Evolutionary conservation across 2,797 vertebrate genomes (phyloP), one percentile per base, ranked within the genome.

Genomic region (Syngnathus acus): DNA sequence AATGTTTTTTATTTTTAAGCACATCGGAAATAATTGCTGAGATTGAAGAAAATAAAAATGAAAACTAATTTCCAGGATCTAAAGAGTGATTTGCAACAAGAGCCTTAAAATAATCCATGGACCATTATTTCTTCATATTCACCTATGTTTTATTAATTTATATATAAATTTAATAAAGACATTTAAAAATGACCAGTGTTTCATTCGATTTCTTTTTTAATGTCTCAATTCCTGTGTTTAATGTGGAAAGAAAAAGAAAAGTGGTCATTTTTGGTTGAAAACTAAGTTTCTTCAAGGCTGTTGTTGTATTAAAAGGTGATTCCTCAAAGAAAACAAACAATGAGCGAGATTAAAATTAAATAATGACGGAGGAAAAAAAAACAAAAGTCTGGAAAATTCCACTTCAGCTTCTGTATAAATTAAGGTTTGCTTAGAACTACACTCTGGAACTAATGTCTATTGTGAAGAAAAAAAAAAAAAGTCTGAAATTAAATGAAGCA

Each of bases 91-190:
- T 47, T 17, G 1, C 17, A 17, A 3, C 9, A 50, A n/a, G 55
- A 10, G 59, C 32, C 32, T 32, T 32, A 50, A 42, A 58, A 19
- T 42, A 66, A 76, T 63, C 19, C 39, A 55, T 64, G 48, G 50
- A 64, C 0, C 9, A 79, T 19, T 51, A 63, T 26, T 16, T 3
- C 39, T 37, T 50, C 79, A 80, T 82, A 78, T 68, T 69, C 69
- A 72, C 65, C 64, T 62, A 76, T 75, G 48, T 64, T 85, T 89
- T 86, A 84, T 89, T 89, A 9, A 73, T 77, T 82, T 80, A 73
- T 77, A 82, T 81, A 82, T 70, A 84, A 88, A 88, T 62, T 32
- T 64, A 64, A 38, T 38, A 64, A 47, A 63, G 45, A 47, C 23
- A 19, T 32, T 55, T 54, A 39, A 65, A 65, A 65, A 65, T 39